A percentile compares a stretch with the other conserved stretches of the same genome.
phyloP scores from a whole-genome alignment of 2,797 vertebrate genomes.

The Bovichtus diacanthus region DNA sequence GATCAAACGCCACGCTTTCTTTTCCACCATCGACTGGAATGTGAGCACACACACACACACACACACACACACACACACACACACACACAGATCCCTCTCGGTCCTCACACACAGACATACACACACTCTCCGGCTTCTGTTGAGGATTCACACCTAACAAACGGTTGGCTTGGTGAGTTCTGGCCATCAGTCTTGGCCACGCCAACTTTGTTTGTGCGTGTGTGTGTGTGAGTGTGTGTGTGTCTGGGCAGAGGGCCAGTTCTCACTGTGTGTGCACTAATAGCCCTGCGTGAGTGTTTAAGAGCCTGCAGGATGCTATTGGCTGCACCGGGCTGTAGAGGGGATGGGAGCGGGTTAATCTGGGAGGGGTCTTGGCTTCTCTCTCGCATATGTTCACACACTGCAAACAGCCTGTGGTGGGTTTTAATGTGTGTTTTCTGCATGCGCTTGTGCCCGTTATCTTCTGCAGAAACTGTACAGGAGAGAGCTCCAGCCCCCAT shows the following conservation, averaged over 20 bases:
- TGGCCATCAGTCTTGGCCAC: slow-evolving; percentile 71
- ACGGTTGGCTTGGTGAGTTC: slow-evolving; percentile 74
- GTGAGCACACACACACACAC: slow-evolving; percentile 83
- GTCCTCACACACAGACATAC: slow-evolving; percentile 30
- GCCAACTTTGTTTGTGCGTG: slow-evolving; percentile 54
- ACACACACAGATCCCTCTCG: no score
- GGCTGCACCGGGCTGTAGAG: slow-evolving; percentile 63
- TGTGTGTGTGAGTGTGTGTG: slow-evolving; percentile 45
- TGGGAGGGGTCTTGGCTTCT: slow-evolving; percentile 61
- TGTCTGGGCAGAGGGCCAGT: slow-evolving; percentile 80
- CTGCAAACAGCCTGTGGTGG: slow-evolving; percentile 23
- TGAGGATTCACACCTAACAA: slow-evolving; percentile 81
- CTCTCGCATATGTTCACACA: slow-evolving; percentile 51
- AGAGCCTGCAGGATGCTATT: slow-evolving; percentile 78
- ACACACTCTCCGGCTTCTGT: slow-evolving; percentile 71
- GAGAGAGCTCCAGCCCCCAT: slow-evolving; percentile 96
- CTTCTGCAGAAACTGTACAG: slow-evolving; percentile 91
- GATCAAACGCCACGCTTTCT: slow-evolving; percentile 97
- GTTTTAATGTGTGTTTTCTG: slow-evolving; percentile 33
- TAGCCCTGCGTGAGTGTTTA: slow-evolving; percentile 80
- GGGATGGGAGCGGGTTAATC: slow-evolving; percentile 74
- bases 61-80: slow-evolving; percentile 29
- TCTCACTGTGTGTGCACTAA: slow-evolving; percentile 81
- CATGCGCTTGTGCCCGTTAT: slow-evolving; percentile 3
- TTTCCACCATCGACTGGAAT: slow-evolving; percentile 99